Evolutionary conservation across 2,797 vertebrate species (phyloP).

Genomic region (Clamator glandarius): DNA sequence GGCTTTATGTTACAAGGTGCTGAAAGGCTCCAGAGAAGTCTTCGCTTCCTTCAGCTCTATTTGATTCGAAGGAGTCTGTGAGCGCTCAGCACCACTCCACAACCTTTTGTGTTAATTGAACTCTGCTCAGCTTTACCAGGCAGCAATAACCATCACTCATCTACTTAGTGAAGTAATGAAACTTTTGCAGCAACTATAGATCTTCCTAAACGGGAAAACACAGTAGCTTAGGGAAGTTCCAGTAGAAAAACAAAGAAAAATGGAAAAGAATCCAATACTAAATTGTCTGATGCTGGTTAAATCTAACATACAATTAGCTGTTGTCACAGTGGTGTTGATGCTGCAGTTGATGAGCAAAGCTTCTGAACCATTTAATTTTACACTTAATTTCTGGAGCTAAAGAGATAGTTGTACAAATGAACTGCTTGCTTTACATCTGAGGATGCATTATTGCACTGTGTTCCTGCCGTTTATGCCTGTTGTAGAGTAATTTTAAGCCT

Average conservation of each 20-base stretch:
- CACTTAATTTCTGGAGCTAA: slow-evolving; percentile 25
- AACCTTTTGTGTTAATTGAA: not conserved
- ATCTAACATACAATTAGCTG: not conserved
- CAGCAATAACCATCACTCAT: not conserved
- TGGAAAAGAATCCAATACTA: not conserved
- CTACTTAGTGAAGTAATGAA: not conserved
- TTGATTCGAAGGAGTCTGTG: too few species aligned
- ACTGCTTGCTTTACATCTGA: not conserved
- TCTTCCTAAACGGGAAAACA: not conserved
- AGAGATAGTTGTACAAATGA: not conserved
- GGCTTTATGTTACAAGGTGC: not conserved
- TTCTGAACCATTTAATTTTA: slow-evolving; percentile 30
- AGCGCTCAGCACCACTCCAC: not conserved
- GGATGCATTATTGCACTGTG: not conserved
- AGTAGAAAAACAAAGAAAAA: not conserved
- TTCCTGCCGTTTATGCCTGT: not conserved
- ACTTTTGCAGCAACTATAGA: not conserved
- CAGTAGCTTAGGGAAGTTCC: not conserved
- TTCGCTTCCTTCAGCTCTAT: not conserved
- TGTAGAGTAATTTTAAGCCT: not conserved
- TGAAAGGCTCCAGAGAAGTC: not conserved
- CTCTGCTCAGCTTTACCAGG: not conserved
- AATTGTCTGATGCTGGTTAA: not conserved
- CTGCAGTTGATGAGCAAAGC: not conserved
- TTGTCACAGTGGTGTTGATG: not conserved